These are phyloP conservation scores for Momotus momota DNA, from an alignment of 2,797 vertebrate species.

Conservation along the genomic window DNA sequence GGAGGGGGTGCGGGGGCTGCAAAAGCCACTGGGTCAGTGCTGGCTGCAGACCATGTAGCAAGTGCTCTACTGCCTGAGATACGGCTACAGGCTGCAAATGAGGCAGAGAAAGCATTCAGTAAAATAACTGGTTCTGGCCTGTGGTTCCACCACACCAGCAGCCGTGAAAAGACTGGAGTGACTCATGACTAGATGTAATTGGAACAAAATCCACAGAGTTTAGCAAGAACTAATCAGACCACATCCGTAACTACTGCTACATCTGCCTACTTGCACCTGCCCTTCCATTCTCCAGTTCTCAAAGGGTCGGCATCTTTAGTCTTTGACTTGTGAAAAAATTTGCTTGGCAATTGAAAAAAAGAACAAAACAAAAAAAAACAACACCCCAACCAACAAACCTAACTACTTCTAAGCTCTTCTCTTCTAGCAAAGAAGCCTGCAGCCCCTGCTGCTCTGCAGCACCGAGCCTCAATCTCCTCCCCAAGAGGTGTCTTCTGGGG, in stretches of 20 bases:
- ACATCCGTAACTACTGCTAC: not conserved
- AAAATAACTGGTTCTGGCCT: not conserved
- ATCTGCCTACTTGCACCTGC: not conserved
- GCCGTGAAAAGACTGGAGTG: not conserved
- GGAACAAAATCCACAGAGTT: not conserved
- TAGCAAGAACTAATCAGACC: not conserved
- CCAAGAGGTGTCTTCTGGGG: not conserved
- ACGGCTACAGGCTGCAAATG: not conserved
- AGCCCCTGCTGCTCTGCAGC: rapidly evolving
- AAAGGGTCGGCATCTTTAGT: not conserved
- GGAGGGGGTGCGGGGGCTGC: not conserved
- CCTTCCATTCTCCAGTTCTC: not conserved
- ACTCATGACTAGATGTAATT: not conserved
- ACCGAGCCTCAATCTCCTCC: not conserved
- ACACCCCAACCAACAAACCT: too few relatives aligned
- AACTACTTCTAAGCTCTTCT: not conserved
- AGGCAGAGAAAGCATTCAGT: not conserved
- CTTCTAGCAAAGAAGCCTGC: not conserved
- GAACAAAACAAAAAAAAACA: too few relatives aligned
- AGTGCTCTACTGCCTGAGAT: not conserved
- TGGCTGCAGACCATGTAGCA: rapidly evolving
- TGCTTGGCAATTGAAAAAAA: not conserved
- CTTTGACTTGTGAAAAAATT: not conserved
- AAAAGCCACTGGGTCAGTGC: not conserved
- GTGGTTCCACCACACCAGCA: not conserved